phyloP scores from a whole-genome alignment of 2,113 vertebrate species.

The Helogale parvula region DNA sequence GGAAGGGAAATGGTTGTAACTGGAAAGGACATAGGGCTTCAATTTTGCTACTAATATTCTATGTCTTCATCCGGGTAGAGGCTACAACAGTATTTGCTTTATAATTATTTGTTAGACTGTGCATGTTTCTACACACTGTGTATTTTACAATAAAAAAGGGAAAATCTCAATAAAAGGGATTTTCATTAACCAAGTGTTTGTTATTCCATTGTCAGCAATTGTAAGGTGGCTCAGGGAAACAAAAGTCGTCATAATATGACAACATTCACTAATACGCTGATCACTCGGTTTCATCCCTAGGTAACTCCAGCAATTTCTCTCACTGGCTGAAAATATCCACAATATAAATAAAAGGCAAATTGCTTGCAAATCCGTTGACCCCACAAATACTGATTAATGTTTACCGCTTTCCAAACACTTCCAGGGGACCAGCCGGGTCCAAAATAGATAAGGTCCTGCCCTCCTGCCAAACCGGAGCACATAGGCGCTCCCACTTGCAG shows the following conservation, averaged over 20 bases:
- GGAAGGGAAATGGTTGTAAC: not conserved
- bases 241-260: not conserved
- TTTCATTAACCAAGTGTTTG: conserved; percentile 7
- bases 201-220: not conserved
- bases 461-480: not conserved
- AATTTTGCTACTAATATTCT: not conserved
- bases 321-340: not conserved
- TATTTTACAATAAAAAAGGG: not conserved
- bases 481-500: not conserved
- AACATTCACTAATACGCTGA: not conserved
- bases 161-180: not conserved
- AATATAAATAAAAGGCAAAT: conserved; percentile 38
- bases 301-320: not conserved
- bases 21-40: not conserved
- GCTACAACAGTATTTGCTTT: not conserved
- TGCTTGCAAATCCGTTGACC: not conserved
- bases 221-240: not conserved
- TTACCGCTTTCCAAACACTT: not conserved
- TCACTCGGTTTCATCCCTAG: not conserved
- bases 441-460: not conserved
- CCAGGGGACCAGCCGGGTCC: not conserved
- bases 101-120: not conserved
- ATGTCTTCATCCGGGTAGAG: not conserved
- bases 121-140: not conserved
- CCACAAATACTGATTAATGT: not conserved